Evolutionary conservation across 2,888 invertebrate species (phyloP).

Genomic region (Erebia ligea): DNA sequence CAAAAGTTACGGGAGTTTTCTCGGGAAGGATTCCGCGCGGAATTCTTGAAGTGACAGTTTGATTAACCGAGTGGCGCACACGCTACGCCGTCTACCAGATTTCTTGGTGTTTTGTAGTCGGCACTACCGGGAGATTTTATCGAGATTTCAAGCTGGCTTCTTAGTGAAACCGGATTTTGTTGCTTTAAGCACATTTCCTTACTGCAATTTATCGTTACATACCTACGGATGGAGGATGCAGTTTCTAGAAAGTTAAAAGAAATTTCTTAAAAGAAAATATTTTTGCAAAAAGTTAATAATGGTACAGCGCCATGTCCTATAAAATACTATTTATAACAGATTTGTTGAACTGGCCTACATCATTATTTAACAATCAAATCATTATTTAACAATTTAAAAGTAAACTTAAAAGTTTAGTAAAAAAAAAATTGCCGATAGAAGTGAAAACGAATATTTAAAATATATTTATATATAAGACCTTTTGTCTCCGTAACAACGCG

Average conservation of each 20-base stretch:
- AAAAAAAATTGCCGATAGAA: too few species aligned
- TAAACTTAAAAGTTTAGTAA: too few species aligned
- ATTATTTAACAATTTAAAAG: too few species aligned
- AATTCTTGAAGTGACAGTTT: conserved; percentile 83
- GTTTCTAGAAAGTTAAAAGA: conserved; percentile 1
- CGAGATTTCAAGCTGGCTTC: conserved; percentile 44
- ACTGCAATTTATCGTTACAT: conserved; percentile 30
- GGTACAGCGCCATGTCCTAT: too few species aligned
- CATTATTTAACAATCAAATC: too few species aligned
- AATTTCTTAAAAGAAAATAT: not conserved
- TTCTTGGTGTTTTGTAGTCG: conserved; percentile 69
- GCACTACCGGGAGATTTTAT: conserved; percentile 64
- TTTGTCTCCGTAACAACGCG: too few species aligned
- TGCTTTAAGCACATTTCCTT: conserved; percentile 36
- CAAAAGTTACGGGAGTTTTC: conserved; percentile 81
- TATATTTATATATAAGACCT: too few species aligned
- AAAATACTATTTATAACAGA: too few species aligned
- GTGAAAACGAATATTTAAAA: too few species aligned
- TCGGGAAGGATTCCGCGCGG: conserved; percentile 77
- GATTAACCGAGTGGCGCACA: conserved; percentile 81
- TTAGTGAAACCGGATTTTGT: conserved; percentile 38
- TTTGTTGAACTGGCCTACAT: too few species aligned
- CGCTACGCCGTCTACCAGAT: conserved; percentile 72
- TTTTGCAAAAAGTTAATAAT: not conserved
- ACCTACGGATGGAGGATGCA: conserved; percentile 18